Percentiles rank a stretch among this genome's conserved stretches.
Evolutionary conservation across 1,140 invertebrate genomes (phyloP).

Genomic region (Laodelphax striatellus): DNA sequence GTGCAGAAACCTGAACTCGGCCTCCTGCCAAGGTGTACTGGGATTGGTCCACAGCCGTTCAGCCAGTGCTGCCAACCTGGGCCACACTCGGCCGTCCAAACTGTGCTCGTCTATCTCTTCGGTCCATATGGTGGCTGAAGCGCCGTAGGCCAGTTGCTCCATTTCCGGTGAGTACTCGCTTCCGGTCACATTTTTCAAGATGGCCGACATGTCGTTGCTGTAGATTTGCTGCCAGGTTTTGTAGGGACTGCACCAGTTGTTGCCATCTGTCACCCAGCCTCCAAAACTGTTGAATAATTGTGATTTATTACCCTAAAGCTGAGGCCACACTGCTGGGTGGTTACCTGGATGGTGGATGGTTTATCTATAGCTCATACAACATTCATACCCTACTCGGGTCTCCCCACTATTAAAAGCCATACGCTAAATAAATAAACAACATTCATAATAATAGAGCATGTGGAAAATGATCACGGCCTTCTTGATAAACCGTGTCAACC

Average conservation of each 20-base stretch:
- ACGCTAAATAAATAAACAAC: too few relatives aligned
- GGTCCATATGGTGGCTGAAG: slow-evolving; percentile 67
- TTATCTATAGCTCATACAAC: too few relatives aligned
- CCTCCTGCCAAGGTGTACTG: slow-evolving; percentile 40
- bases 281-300: not conserved
- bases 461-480: too few relatives aligned
- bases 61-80: slow-evolving; percentile 53
- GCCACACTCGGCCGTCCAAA: not conserved
- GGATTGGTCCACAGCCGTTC: slow-evolving; percentile 70
- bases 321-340: too few relatives aligned
- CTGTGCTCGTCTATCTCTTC: slow-evolving; percentile 43
- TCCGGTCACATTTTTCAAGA: slow-evolving; percentile 28
- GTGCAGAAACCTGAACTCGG: slow-evolving; percentile 52
- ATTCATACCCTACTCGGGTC: too few relatives aligned
- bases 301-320: too few relatives aligned
- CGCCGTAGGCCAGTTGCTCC: slow-evolving; percentile 40
- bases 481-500: too few relatives aligned
- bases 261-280: slow-evolving; percentile 34
- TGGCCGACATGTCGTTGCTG: slow-evolving; percentile 51
- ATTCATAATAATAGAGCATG: too few relatives aligned
- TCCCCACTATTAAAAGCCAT: too few relatives aligned
- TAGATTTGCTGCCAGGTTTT: slow-evolving; percentile 82
- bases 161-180: slow-evolving; percentile 1
- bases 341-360: too few relatives aligned
- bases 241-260: slow-evolving; percentile 80